Conservation (phyloP, 2,888 invertebrate genomes). For the Amblyjoppa proteus region DNA sequence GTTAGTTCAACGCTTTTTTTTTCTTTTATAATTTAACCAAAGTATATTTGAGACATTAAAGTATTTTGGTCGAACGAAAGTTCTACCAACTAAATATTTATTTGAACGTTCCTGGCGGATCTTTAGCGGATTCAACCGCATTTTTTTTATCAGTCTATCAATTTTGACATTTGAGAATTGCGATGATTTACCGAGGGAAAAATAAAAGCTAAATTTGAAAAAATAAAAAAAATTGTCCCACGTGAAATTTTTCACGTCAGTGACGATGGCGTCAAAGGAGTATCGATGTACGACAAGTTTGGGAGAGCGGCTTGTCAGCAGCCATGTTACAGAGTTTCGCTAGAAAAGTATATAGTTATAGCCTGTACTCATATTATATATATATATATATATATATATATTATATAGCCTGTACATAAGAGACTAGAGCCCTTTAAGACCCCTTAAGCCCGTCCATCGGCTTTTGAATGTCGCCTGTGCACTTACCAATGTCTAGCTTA, state of each 20-base stretch:
- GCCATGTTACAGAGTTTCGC: conserved; percentile 44
- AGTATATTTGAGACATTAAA: no score
- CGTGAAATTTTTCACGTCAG: not conserved
- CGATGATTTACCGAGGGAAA: not conserved
- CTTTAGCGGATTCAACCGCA: no score
- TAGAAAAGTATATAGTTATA: conserved; percentile 35
- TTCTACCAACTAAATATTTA: no score
- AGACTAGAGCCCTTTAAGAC: conserved; percentile 55
- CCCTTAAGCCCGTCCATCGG: conserved; percentile 66
- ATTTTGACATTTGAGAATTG: no score
- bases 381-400: conserved; percentile 29
- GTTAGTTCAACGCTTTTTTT: no score
- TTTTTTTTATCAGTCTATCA: no score
- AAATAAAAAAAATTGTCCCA: not conserved
- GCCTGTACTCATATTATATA: conserved; percentile 14
- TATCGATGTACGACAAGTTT: conserved; percentile 19
- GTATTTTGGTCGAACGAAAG: no score
- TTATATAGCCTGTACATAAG: conserved; percentile 55
- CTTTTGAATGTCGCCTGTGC: conserved; percentile 80
- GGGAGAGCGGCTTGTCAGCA: conserved; percentile 33
- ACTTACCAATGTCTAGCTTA: conserved; percentile 82
- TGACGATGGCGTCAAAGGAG: not conserved
- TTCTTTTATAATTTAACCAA: no score
- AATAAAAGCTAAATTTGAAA: not conserved
- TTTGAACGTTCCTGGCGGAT: no score